phyloP scores from a whole-genome alignment of 2,113 vertebrate species.

The Crypturellus undulatus region DNA sequence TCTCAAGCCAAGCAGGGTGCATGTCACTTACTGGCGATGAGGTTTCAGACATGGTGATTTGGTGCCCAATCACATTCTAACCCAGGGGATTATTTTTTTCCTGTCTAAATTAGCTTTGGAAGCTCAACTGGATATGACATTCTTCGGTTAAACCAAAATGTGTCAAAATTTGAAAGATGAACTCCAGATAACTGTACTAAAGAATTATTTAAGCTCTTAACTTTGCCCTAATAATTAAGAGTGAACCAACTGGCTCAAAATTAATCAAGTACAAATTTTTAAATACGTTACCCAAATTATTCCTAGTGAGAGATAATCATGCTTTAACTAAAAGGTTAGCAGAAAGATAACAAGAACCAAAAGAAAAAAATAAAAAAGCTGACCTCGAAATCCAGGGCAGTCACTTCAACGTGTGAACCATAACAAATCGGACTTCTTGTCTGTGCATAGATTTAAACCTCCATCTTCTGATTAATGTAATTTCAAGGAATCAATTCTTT shows the following conservation, averaged over 20 bases:
- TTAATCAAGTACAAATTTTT: neutral
- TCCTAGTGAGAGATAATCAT: neutral
- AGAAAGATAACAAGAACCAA: neutral
- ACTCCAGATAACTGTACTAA: neutral
- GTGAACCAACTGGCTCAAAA: neutral
- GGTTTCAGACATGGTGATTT: neutral
- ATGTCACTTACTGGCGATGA: neutral
- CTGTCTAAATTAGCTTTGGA: neutral
- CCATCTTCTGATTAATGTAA: neutral
- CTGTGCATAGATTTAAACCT: neutral
- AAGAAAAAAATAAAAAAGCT: neutral
- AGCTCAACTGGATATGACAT: neutral
- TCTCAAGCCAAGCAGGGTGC: neutral
- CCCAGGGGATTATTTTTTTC: accelerated
- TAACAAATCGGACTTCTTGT: neutral
- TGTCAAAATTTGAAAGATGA: neutral
- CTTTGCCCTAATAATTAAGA: neutral
- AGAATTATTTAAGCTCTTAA: neutral
- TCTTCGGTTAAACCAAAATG: neutral
- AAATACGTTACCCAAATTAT: neutral
- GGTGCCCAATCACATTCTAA: neutral
- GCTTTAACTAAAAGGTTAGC: neutral
- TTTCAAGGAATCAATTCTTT: neutral
- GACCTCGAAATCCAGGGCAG: neutral
- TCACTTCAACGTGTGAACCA: neutral